Evolutionary conservation across 2,113 vertebrate species (phyloP).

Genomic region (Macquaria australasica): DNA sequence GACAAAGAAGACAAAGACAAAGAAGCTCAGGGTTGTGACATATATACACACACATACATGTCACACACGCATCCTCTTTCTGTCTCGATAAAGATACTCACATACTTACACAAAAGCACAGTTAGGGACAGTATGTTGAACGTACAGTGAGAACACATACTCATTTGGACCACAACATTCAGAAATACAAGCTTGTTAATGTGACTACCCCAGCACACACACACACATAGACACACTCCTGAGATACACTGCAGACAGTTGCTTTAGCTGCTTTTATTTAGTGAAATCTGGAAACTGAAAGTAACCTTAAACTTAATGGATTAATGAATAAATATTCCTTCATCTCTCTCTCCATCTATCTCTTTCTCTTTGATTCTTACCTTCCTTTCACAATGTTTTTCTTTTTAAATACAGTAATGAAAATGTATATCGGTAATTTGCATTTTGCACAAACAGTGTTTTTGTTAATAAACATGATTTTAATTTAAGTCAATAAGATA

Average conservation of each 20-base stretch:
- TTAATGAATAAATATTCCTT: slow-evolving; percentile 2
- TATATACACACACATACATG: neutral
- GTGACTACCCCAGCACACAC: neutral
- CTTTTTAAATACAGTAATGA: slow-evolving; percentile 27
- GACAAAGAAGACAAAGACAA: slow-evolving; percentile 18
- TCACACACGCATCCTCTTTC: neutral
- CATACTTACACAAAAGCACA: neutral
- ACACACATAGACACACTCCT: slow-evolving; percentile 1
- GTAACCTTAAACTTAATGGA: neutral
- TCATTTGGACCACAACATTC: neutral
- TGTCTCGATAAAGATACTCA: neutral
- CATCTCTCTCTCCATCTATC: neutral
- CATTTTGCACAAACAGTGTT: slow-evolving; percentile 71
- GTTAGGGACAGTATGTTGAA: neutral
- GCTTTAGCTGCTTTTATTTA: slow-evolving; percentile 27
- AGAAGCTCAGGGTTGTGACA: slow-evolving; percentile 55
- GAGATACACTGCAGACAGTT: slow-evolving; percentile 38
- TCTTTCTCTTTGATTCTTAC: slow-evolving; percentile 12
- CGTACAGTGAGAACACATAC: neutral
- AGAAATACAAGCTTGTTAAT: neutral
- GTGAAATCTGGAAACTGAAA: slow-evolving; percentile 24
- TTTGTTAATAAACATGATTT: slow-evolving; percentile 74
- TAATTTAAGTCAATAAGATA: slow-evolving; percentile 24
- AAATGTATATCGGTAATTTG: slow-evolving; percentile 49
- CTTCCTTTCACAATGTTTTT: slow-evolving; percentile 22